These are phyloP conservation scores for Actenoides hombroni DNA, from an alignment of 2,113 vertebrate species.

Conservation along the genomic window DNA sequence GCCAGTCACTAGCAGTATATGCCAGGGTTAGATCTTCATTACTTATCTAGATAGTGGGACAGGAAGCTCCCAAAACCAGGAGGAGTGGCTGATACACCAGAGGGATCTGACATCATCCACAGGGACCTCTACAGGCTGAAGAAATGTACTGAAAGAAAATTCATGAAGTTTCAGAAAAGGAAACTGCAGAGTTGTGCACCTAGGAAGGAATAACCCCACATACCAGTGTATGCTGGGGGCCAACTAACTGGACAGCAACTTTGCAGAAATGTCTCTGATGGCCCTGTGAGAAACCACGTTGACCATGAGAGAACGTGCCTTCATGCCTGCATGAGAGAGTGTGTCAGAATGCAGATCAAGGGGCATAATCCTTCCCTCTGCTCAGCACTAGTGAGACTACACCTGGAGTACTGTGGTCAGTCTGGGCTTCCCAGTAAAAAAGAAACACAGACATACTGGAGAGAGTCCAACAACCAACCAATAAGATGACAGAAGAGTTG, in stretches of 20 bases:
- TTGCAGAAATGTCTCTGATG: background rate
- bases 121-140: background rate
- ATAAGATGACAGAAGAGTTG: no score
- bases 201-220: background rate
- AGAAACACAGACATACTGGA: no score
- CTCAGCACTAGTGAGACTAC: background rate
- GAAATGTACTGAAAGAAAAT: background rate
- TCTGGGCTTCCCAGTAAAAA: background rate
- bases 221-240: no score
- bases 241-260: background rate
- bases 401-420: background rate
- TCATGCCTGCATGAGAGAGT: background rate
- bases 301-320: no score
- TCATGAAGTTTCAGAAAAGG: background rate
- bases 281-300: no score
- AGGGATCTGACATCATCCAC: background rate
- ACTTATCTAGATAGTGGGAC: background rate
- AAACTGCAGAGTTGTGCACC: background rate
- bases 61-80: background rate
- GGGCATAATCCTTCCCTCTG: background rate
- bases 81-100: background rate
- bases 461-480: no score
- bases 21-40: background rate
- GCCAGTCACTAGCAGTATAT: fast-evolving
- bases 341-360: background rate